Evolutionary conservation across 2,113 vertebrate species (phyloP).

Genomic region (Brachirus orientalis): DNA sequence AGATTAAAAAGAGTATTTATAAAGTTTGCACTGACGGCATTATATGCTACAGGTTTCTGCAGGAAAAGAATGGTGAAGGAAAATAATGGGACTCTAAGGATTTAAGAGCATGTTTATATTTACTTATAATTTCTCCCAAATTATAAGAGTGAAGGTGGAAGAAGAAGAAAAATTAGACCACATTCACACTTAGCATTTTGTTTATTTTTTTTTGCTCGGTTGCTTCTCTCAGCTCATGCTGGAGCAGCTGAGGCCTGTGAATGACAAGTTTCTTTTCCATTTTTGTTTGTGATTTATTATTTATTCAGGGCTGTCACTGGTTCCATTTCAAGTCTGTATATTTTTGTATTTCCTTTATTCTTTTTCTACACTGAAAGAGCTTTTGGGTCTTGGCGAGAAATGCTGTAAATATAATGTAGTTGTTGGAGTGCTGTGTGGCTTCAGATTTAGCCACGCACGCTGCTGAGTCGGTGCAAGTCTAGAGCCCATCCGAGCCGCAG

Average conservation of each 20-base stretch:
- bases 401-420: slow-evolving; percentile 73
- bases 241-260: slow-evolving; percentile 53
- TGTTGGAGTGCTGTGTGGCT: slow-evolving; percentile 54
- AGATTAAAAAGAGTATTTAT: slow-evolving; percentile 64
- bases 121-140: slow-evolving; percentile 71
- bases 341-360: slow-evolving; percentile 57
- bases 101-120: slow-evolving; percentile 75
- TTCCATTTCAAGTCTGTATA: slow-evolving; percentile 66
- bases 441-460: slow-evolving; percentile 48
- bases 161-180: slow-evolving; percentile 46
- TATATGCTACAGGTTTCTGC: slow-evolving; percentile 55
- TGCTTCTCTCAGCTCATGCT: slow-evolving; percentile 41
- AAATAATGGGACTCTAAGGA: slow-evolving; percentile 34
- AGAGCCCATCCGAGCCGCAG: slow-evolving; percentile 56
- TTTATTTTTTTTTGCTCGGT: slow-evolving; percentile 56
- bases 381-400: slow-evolving; percentile 60
- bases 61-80: slow-evolving; percentile 18
- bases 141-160: slow-evolving; percentile 73
- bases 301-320: slow-evolving; percentile 62
- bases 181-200: slow-evolving; percentile 64
- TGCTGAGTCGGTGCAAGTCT: slow-evolving; percentile 46
- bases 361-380: slow-evolving; percentile 41
- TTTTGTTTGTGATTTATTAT: slow-evolving; percentile 37
- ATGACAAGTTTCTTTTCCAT: slow-evolving; percentile 48
- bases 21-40: slow-evolving; percentile 74